phyloP scores from a whole-genome alignment of 2,888 invertebrate genomes.

The Zootermopsis nevadensis region DNA sequence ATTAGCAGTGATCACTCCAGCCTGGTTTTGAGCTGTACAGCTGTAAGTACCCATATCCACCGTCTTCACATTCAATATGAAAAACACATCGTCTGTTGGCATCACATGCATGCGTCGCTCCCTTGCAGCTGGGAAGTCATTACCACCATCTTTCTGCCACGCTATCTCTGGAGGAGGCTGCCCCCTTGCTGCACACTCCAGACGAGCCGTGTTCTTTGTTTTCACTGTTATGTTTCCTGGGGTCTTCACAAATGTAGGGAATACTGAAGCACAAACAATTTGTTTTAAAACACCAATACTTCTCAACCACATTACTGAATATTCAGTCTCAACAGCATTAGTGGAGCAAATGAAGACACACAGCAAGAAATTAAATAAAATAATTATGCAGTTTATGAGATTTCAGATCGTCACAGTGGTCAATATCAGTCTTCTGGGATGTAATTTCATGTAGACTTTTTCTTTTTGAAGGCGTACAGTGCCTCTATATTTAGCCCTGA shows the following conservation, averaged over 20 bases:
- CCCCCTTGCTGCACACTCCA: slow-evolving; percentile 92
- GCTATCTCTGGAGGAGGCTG: slow-evolving; percentile 90
- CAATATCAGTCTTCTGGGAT: no score
- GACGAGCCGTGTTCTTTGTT: slow-evolving; percentile 85
- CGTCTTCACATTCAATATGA: slow-evolving; percentile 90
- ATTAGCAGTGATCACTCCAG: slow-evolving; percentile 87
- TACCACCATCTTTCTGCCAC: slow-evolving; percentile 92
- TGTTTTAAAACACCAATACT: no score
- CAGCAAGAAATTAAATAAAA: no score
- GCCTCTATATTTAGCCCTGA: no score
- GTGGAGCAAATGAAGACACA: no score
- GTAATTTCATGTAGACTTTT: no score
- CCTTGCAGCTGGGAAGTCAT: slow-evolving; percentile 93
- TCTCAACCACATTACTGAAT: no score
- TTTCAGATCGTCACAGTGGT: no score
- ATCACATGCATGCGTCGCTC: slow-evolving; percentile 94
- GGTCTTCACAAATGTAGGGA: slow-evolving; percentile 85
- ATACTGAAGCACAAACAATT: slow-evolving; percentile 58
- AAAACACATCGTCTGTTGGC: slow-evolving; percentile 90
- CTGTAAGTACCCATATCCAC: slow-evolving; percentile 93
- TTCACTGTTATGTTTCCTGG: slow-evolving; percentile 87
- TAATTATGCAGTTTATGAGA: no score
- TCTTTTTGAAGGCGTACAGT: no score
- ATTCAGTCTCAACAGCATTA: no score
- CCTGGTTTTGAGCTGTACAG: slow-evolving; percentile 91